Evolutionary conservation across 2,888 invertebrate species (phyloP).

Genomic region (Diplolepis rosae): DNA sequence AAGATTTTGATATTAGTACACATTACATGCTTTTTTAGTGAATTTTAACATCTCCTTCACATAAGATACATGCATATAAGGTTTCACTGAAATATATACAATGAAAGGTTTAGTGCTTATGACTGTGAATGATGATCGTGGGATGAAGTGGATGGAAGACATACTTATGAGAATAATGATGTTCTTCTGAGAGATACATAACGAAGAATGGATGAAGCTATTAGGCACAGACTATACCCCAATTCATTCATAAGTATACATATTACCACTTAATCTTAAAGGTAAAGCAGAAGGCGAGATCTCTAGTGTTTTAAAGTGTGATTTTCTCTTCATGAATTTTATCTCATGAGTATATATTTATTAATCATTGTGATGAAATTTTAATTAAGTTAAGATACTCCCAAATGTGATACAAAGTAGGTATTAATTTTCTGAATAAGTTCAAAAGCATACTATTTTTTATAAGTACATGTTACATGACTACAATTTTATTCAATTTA

Average conservation of each 20-base stretch:
- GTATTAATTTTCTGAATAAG: too few relatives aligned
- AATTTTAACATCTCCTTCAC: background rate
- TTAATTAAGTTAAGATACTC: too few relatives aligned
- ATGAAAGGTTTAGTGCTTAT: slow-evolving; percentile 1
- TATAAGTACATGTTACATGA: too few relatives aligned
- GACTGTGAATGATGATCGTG: slow-evolving; percentile 8
- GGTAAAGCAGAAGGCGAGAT: background rate
- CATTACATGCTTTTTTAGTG: background rate
- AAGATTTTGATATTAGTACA: too few relatives aligned
- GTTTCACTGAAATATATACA: slow-evolving; percentile 9
- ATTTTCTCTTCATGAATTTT: background rate
- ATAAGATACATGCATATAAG: slow-evolving; percentile 2
- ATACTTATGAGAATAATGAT: slow-evolving; percentile 22
- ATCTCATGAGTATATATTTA: too few relatives aligned
- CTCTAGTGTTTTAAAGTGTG: background rate
- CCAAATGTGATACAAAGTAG: too few relatives aligned
- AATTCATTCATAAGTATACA: slow-evolving; percentile 22
- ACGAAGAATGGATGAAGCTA: slow-evolving; percentile 24
- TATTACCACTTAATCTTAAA: background rate
- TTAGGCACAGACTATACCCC: slow-evolving; percentile 11
- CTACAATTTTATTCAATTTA: too few relatives aligned
- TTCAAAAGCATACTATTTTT: too few relatives aligned
- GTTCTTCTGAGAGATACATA: background rate
- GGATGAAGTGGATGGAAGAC: slow-evolving; percentile 14
- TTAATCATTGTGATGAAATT: too few relatives aligned